Evolutionary conservation across 1,140 invertebrate species (phyloP), one percentile per base, ranked within the genome.

Genomic region (Ylistrum balloti): DNA sequence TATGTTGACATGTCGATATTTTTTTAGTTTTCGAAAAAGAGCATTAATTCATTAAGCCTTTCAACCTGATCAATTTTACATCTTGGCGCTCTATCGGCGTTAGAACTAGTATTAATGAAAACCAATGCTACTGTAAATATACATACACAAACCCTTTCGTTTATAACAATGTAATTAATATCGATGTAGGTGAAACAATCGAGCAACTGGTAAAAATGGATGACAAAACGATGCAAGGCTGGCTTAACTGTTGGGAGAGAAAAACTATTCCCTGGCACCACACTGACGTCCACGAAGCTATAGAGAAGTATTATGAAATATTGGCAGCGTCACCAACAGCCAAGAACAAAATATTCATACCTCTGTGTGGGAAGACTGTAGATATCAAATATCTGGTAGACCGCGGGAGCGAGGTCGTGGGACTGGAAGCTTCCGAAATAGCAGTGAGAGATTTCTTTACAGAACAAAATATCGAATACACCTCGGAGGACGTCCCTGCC

Each of bases 401-500:
- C 17, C 7, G 33, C 10, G 88, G 88, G 20, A 85, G 86, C 33
- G 33, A 35, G 7, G 33, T 89, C 22, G 85, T 89, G 22, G 88
- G 88, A 33, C 9, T 89, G 15, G 88, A 89, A 89, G 41, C 86
- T 33, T 86, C 88, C 20, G 11, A 32, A 86, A 85, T 86, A 28
- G 88, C 88, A 22, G 33, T 89, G 33, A 32, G 86, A 32, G 38
- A 89, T 7, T 89, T 89, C 33, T 89, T 89, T 33, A 41, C n/a
- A 0, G 88, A 89, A 28, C 48, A 45, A 34, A 33, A 89, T 15
- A 28, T 89, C 10, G 85, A 89, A 33, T 86, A 89, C 33, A 38
- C 17, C 15, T 13, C 86, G 11, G 28, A 20, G 86, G 74, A 85
- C 20, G 85, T 20, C 32, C 33, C 28, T 15, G 0, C 35, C 32